phyloP scores from a whole-genome alignment of 2,797 vertebrate genomes.

The Labeo calbasu region DNA sequence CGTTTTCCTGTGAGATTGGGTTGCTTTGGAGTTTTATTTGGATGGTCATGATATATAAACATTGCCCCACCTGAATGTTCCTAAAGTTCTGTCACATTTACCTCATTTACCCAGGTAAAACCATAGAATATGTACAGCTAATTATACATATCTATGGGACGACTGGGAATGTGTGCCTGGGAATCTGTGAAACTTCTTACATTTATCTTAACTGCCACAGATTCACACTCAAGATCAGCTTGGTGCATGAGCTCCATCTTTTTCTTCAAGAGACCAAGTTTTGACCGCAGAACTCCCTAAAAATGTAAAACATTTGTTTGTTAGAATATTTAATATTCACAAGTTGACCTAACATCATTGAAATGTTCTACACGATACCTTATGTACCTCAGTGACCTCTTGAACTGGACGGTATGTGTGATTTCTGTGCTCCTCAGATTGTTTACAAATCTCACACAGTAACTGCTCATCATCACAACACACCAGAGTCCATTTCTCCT shows the following conservation, averaged over 20 bases:
- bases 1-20: too few species aligned
- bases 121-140: too few species aligned
- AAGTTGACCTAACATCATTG: not conserved
- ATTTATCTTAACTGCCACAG: not conserved
- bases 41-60: too few species aligned
- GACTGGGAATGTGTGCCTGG: too few species aligned
- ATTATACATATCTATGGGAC: too few species aligned
- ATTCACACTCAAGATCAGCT: not conserved
- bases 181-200: too few species aligned
- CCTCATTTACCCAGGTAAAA: too few species aligned
- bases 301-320: not conserved
- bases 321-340: not conserved
- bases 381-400: slow-evolving; percentile 37
- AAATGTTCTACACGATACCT: slow-evolving; percentile 29
- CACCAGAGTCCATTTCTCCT: slow-evolving; percentile 43
- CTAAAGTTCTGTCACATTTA: too few species aligned
- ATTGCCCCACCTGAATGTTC: too few species aligned
- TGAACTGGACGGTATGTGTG: slow-evolving; percentile 45
- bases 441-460: slow-evolving; percentile 42
- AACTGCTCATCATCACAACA: slow-evolving; percentile 47
- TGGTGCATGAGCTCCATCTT: slow-evolving; percentile 11
- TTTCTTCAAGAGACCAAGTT: not conserved
- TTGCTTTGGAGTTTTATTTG: too few species aligned
- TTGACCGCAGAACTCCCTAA: slow-evolving; percentile 8
- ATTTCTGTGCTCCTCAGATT: slow-evolving; percentile 37